These are phyloP conservation scores for Salvelinus sp. DNA, from an alignment of 2,113 vertebrate species.

Conservation along the genomic window DNA sequence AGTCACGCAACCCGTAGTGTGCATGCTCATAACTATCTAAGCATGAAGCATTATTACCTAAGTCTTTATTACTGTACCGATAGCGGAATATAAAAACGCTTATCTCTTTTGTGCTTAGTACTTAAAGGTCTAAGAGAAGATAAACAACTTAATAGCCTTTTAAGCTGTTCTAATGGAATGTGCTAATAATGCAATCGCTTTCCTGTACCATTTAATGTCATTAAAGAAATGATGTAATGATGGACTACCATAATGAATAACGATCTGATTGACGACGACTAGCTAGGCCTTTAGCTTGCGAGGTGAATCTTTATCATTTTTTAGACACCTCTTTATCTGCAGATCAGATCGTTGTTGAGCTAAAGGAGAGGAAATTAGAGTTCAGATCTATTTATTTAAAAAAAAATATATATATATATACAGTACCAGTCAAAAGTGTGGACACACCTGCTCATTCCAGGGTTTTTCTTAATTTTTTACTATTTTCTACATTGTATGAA, in stretches of 20 bases:
- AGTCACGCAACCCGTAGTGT: not conserved
- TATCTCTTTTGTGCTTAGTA: conserved; percentile 25
- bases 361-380: conserved; percentile 62
- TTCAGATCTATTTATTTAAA: no score
- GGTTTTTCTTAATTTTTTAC: no score
- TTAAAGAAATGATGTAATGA: not conserved
- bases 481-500: no score
- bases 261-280: conserved; percentile 52
- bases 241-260: not conserved
- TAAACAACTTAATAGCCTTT: conserved; percentile 48
- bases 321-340: not conserved
- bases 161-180: not conserved
- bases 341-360: conserved; percentile 48
- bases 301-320: conserved; percentile 6
- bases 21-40: not conserved
- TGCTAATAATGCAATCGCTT: not conserved
- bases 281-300: conserved; percentile 19
- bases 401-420: no score
- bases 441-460: no score
- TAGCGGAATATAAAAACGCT: conserved; percentile 3
- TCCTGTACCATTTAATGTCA: not conserved
- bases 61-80: conserved; percentile 19
- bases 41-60: conserved; percentile 26
- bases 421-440: no score
- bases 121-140: conserved; percentile 27